These are phyloP conservation scores for Lepidochrysops patricia DNA, from an alignment of 2,888 invertebrate species.

Conservation along the genomic window DNA sequence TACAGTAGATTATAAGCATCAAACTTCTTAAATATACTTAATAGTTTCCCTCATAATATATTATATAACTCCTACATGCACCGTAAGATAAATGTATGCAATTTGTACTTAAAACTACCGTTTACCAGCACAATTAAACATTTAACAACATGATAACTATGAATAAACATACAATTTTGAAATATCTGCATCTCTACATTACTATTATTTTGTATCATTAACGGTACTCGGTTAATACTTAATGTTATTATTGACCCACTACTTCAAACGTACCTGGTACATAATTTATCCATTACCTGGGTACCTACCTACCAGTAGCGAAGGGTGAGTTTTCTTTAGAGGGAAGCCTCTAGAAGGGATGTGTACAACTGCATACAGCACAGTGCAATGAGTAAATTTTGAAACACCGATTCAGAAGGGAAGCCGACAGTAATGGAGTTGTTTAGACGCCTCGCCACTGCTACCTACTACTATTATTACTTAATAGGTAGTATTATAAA, in stretches of 20 bases:
- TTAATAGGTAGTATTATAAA: too few relatives aligned
- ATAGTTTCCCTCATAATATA: background rate
- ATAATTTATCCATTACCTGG: too few relatives aligned
- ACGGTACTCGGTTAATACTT: background rate
- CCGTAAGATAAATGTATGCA: background rate
- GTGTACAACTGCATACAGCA: too few relatives aligned
- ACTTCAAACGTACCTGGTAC: background rate
- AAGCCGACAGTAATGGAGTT: too few relatives aligned
- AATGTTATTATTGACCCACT: background rate
- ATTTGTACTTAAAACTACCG: background rate
- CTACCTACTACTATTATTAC: too few relatives aligned
- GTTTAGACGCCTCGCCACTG: too few relatives aligned
- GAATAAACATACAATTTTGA: background rate
- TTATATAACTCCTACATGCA: slow-evolving; percentile 17
- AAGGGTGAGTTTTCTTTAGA: too few relatives aligned
- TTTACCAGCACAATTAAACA: background rate
- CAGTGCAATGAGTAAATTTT: too few relatives aligned
- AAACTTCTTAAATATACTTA: background rate
- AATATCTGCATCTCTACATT: background rate
- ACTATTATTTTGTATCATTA: background rate
- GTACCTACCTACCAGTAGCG: too few relatives aligned
- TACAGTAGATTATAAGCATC: too few relatives aligned
- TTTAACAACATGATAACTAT: background rate
- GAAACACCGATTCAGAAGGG: too few relatives aligned
- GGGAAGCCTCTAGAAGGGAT: too few relatives aligned